Evolutionary conservation across 2,797 vertebrate genomes (phyloP).

Genomic region (Centropyge bicolor): DNA sequence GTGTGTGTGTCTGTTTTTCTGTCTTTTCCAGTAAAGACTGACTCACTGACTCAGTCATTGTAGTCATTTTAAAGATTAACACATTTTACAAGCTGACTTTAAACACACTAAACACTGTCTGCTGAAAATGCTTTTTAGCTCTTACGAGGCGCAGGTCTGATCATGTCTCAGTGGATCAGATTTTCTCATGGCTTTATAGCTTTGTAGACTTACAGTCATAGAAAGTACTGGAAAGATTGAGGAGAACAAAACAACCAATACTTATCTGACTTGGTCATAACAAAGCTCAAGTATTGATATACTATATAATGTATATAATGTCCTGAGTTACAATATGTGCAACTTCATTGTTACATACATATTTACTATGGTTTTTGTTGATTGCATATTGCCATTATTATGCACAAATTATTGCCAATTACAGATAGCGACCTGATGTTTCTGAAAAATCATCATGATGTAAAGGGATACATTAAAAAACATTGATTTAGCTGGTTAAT

Average conservation of each 20-base stretch:
- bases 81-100: constrained; percentile 53
- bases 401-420: background rate
- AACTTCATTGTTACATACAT: background rate
- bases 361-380: background rate
- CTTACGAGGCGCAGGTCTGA: constrained; percentile 32
- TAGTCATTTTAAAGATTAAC: constrained; percentile 51
- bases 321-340: background rate
- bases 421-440: background rate
- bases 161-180: constrained; percentile 31
- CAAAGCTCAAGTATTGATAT: no score
- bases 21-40: constrained; percentile 69
- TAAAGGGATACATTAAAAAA: background rate
- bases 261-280: background rate
- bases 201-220: background rate
- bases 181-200: constrained; percentile 2
- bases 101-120: constrained; percentile 14
- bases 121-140: constrained; percentile 13
- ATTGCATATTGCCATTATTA: background rate
- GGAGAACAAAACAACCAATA: constrained; percentile 5
- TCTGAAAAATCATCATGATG: no score
- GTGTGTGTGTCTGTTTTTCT: constrained; percentile 15
- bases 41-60: constrained; percentile 57
- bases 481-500: background rate
- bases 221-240: no score
- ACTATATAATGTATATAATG: no score